phyloP scores from a whole-genome alignment of 2,113 vertebrate genomes.

The Myanophis thanlyinensis region DNA sequence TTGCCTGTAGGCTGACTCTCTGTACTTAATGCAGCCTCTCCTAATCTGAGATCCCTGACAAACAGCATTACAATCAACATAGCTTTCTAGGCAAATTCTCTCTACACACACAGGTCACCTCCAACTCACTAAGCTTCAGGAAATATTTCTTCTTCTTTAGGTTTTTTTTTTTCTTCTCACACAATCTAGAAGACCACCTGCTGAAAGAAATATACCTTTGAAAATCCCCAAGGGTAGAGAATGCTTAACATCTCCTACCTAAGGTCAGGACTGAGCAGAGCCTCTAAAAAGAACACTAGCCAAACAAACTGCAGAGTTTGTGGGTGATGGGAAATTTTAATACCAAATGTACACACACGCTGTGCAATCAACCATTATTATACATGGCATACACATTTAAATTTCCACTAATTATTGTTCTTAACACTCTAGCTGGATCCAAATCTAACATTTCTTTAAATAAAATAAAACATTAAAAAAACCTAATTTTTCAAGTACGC shows the following conservation, averaged over 20 bases:
- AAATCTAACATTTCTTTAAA: background rate
- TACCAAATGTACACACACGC: background rate
- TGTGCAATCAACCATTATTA: background rate
- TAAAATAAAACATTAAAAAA: background rate
- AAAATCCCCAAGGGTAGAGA: background rate
- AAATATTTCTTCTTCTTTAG: background rate
- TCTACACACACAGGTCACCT: background rate
- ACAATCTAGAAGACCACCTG: background rate
- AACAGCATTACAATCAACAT: conserved; percentile 61
- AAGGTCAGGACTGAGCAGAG: background rate
- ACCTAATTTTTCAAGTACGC: background rate
- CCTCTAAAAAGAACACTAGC: background rate
- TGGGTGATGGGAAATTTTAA: background rate
- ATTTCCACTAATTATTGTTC: background rate
- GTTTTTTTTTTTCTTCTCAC: background rate
- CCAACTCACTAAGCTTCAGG: background rate
- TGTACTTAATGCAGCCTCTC: conserved; percentile 43
- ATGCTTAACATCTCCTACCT: background rate
- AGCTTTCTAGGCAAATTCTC: background rate
- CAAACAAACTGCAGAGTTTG: background rate
- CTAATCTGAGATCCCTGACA: conserved; percentile 63
- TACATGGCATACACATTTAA: background rate
- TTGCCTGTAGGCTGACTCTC: background rate
- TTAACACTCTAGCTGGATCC: background rate
- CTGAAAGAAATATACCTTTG: background rate